phyloP scores from a whole-genome alignment of 2,888 invertebrate species.

The Sturmia bella region DNA sequence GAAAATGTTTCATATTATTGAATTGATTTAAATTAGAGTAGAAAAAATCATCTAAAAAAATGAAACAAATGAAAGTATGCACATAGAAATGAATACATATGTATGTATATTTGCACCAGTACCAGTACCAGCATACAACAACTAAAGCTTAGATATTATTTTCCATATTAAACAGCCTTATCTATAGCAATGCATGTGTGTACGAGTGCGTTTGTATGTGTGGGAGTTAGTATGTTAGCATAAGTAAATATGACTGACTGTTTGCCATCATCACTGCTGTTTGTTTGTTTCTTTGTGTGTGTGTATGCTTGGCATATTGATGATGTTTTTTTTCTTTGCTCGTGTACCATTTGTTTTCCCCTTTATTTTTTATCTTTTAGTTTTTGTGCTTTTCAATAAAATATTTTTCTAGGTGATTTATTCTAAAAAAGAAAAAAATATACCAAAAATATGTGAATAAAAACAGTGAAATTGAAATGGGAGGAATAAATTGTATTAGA shows the following conservation, averaged over 20 bases:
- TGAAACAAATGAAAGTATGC: too few relatives aligned
- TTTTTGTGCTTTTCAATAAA: slow-evolving; percentile 56
- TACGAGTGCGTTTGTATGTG: neutral
- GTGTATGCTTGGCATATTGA: slow-evolving; percentile 35
- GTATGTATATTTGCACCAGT: too few relatives aligned
- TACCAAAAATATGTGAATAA: too few relatives aligned
- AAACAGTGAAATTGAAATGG: neutral
- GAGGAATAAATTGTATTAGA: slow-evolving; percentile 54
- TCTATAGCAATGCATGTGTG: neutral
- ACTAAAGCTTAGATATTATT: slow-evolving; percentile 39
- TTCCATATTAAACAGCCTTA: slow-evolving; percentile 34
- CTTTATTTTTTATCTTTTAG: neutral
- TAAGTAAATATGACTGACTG: slow-evolving; percentile 16
- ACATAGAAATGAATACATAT: too few relatives aligned
- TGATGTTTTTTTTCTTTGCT: slow-evolving; percentile 37
- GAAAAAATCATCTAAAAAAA: slow-evolving; percentile 8
- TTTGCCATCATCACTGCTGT: neutral
- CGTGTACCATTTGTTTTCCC: slow-evolving; percentile 23
- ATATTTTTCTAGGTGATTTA: slow-evolving; percentile 69
- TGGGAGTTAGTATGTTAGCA: neutral
- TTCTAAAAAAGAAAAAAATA: slow-evolving; percentile 45
- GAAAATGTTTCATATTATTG: slow-evolving; percentile 69
- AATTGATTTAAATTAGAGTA: slow-evolving; percentile 60
- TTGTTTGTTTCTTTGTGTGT: slow-evolving; percentile 11
- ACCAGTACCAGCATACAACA: neutral